Evolutionary conservation across 2,888 invertebrate species (phyloP).

Genomic region (Habrosyne pyritoides): DNA sequence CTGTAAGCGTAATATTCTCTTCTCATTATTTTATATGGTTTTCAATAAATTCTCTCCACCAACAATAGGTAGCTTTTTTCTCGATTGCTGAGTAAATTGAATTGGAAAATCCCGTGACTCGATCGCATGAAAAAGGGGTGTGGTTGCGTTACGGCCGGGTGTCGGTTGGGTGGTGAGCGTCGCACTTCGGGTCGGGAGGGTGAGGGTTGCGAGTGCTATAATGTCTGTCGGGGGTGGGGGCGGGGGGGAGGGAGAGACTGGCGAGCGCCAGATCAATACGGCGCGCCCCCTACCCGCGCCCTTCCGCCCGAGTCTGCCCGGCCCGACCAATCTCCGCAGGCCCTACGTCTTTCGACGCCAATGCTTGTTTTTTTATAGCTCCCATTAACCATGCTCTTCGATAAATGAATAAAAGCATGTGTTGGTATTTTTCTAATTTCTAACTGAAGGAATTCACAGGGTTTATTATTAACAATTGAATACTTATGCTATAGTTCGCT

Average conservation of each 20-base stretch:
- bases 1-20: background rate
- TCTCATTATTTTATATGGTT: background rate
- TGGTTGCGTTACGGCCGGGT: slow-evolving; percentile 71
- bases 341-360: slow-evolving; percentile 81
- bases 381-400: slow-evolving; percentile 76
- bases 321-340: slow-evolving; percentile 77
- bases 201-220: slow-evolving; percentile 41
- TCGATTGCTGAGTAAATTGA: slow-evolving; percentile 69
- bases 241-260: slow-evolving; percentile 50
- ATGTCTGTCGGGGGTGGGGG: slow-evolving; percentile 33
- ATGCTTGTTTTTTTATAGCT: slow-evolving; percentile 79
- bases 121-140: slow-evolving; percentile 77
- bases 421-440: slow-evolving; percentile 48
- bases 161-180: slow-evolving; percentile 56
- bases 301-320: slow-evolving; percentile 37
- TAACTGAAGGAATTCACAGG: slow-evolving; percentile 37
- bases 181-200: slow-evolving; percentile 45
- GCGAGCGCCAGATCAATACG: slow-evolving; percentile 70
- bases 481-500: slow-evolving; percentile 37
- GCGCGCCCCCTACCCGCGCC: slow-evolving; percentile 64
- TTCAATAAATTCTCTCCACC: slow-evolving; percentile 7
- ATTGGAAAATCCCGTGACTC: slow-evolving; percentile 82
- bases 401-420: slow-evolving; percentile 79
- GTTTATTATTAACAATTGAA: slow-evolving; percentile 18
- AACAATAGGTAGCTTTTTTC: slow-evolving; percentile 43